Conservation (phyloP, 2,888 invertebrate species). For the Aphodius sticticus region DNA sequence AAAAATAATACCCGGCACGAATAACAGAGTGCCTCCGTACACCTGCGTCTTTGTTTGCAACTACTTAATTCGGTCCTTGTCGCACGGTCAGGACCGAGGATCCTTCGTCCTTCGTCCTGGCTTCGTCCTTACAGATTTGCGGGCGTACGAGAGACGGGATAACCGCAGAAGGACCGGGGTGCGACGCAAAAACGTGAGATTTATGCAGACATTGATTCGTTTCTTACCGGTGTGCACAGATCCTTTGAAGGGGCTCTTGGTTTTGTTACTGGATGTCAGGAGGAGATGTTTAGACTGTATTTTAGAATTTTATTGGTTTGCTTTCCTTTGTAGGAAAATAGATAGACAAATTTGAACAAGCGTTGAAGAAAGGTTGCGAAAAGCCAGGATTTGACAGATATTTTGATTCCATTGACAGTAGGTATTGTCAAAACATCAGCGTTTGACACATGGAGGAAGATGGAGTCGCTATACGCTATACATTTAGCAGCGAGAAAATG, state of each 20-base stretch:
- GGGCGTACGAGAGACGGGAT: constrained; percentile 43
- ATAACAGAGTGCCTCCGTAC: constrained; percentile 52
- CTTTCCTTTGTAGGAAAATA: background rate
- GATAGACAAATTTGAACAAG: too few relatives aligned
- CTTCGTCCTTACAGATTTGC: constrained; percentile 40
- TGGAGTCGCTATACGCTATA: too few relatives aligned
- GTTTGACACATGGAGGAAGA: too few relatives aligned
- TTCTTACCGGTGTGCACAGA: constrained; percentile 27
- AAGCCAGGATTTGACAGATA: too few relatives aligned
- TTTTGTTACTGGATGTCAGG: constrained; percentile 29
- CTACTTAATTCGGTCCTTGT: constrained; percentile 47
- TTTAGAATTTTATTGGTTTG: constrained; percentile 28
- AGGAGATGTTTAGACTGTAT: constrained; percentile 32
- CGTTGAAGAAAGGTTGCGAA: too few relatives aligned
- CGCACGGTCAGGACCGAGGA: constrained; percentile 24
- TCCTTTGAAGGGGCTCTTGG: constrained; percentile 10
- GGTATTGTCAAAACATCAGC: too few relatives aligned
- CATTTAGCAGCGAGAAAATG: too few relatives aligned
- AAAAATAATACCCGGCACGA: constrained; percentile 56
- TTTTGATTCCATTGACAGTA: too few relatives aligned
- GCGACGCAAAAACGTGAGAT: constrained; percentile 44
- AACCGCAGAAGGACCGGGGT: constrained; percentile 42
- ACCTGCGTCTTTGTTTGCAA: constrained; percentile 54
- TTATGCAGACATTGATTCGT: constrained; percentile 44
- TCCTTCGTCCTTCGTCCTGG: constrained; percentile 38